Evolutionary conservation across 2,113 vertebrate species (phyloP).

Genomic region (Xiphorhynchus elegans): DNA sequence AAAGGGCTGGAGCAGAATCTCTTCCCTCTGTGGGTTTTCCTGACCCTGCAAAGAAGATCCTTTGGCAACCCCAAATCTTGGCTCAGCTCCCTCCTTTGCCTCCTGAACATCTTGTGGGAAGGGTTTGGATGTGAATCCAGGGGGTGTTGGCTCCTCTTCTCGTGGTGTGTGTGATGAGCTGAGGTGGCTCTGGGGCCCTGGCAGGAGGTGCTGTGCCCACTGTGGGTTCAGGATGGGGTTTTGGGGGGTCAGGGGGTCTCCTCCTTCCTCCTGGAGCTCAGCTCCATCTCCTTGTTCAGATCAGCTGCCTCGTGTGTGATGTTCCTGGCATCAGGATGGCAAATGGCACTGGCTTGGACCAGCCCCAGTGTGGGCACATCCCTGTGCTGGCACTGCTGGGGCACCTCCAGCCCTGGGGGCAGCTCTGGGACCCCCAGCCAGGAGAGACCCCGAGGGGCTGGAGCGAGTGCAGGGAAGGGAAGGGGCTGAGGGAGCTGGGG

Average conservation of each 20-base stretch:
- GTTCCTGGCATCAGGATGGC: background rate
- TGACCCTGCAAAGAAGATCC: background rate
- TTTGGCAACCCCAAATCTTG: background rate
- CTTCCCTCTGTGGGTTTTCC: background rate
- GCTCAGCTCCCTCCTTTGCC: background rate
- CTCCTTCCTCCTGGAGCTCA: background rate
- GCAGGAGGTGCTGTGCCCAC: no score
- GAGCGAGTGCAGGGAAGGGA: background rate
- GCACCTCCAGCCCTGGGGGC: background rate
- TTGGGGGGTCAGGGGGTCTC: background rate
- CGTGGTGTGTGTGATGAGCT: rapidly evolving
- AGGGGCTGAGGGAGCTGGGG: background rate
- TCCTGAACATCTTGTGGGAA: background rate
- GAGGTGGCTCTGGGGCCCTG: background rate
- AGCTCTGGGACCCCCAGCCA: background rate
- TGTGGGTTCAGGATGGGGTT: rapidly evolving
- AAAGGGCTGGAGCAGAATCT: background rate
- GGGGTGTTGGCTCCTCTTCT: background rate
- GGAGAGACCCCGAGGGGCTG: background rate
- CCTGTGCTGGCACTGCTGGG: background rate
- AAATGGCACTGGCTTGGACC: background rate
- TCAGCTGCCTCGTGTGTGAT: background rate
- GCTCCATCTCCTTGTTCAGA: background rate
- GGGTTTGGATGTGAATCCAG: background rate
- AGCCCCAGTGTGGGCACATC: background rate